phyloP scores from a whole-genome alignment of 1,140 invertebrate genomes.

The Drosophila rhopaloa region DNA sequence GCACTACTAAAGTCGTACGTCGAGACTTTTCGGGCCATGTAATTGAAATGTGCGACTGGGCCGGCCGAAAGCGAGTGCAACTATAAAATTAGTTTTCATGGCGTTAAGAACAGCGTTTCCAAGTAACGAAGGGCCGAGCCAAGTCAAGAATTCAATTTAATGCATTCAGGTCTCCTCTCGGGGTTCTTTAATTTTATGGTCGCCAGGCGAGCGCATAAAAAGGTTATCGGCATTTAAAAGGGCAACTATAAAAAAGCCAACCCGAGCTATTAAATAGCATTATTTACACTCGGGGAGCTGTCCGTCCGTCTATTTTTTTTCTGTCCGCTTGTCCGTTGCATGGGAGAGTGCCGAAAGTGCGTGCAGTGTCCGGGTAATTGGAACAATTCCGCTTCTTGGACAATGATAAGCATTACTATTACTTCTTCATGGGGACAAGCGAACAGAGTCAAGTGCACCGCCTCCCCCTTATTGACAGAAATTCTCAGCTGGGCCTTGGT shows the following conservation, averaged over 20 bases:
- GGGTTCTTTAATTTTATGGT: slow-evolving; percentile 64
- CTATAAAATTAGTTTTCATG: slow-evolving; percentile 82
- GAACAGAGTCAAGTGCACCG: slow-evolving; percentile 57
- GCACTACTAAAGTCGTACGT: no score
- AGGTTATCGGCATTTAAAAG: slow-evolving; percentile 81
- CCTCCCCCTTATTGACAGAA: slow-evolving; percentile 19
- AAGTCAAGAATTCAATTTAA: slow-evolving; percentile 71
- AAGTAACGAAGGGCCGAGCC: slow-evolving; percentile 22
- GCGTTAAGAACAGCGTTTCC: slow-evolving; percentile 77
- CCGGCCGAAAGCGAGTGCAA: slow-evolving; percentile 48
- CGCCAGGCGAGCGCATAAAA: slow-evolving; percentile 68
- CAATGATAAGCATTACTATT: slow-evolving; percentile 65
- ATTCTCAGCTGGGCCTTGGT: background rate
- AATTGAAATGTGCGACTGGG: slow-evolving; percentile 68
- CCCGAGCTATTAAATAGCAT: slow-evolving; percentile 71
- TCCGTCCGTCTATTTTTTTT: background rate
- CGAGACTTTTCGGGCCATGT: slow-evolving; percentile 38
- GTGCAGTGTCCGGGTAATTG: slow-evolving; percentile 76
- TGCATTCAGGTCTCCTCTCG: slow-evolving; percentile 63
- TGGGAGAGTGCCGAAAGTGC: slow-evolving; percentile 59
- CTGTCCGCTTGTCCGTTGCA: slow-evolving; percentile 5
- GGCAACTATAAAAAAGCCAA: slow-evolving; percentile 58
- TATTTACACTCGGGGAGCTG: slow-evolving; percentile 53
- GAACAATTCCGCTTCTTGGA: slow-evolving; percentile 59
- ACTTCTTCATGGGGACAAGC: slow-evolving; percentile 5